A percentile compares a stretch with the other conserved stretches of the same genome.
Evolutionary conservation across 2,888 invertebrate species (phyloP).

Genomic region (Mythimna loreyi): DNA sequence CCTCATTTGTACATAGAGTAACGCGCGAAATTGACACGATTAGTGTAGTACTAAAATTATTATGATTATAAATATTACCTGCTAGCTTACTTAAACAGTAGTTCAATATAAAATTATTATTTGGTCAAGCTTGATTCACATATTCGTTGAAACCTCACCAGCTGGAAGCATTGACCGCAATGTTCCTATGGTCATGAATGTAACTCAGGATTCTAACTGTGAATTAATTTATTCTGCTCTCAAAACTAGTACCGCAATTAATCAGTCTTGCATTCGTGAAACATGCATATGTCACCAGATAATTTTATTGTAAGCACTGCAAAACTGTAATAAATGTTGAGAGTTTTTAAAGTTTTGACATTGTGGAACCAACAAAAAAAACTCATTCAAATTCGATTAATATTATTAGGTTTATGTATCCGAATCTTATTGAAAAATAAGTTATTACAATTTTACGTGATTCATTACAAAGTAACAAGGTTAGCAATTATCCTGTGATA

Average conservation of each 20-base stretch:
- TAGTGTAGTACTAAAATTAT: neutral
- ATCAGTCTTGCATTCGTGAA: neutral
- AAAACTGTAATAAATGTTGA: too few relatives aligned
- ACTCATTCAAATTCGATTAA: too few relatives aligned
- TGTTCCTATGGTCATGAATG: conserved; percentile 23
- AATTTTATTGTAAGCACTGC: too few relatives aligned
- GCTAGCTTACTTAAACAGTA: neutral
- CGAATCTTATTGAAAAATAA: too few relatives aligned
- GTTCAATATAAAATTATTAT: neutral
- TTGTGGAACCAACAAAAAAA: too few relatives aligned
- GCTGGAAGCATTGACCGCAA: conserved; percentile 34
- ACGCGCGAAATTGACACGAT: conserved; percentile 8
- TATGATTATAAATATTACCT: conserved; percentile 4
- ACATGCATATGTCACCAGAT: neutral
- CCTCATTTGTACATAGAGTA: neutral
- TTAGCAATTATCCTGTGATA: conserved; percentile 3
- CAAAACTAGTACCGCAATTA: conserved; percentile 4
- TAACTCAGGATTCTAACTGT: conserved; percentile 3
- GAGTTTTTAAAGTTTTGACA: too few relatives aligned
- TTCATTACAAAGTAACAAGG: too few relatives aligned
- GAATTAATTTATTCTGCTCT: neutral
- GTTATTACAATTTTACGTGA: too few relatives aligned
- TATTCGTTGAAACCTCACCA: conserved; percentile 15
- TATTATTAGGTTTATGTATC: too few relatives aligned
- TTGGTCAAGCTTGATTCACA: neutral